These are phyloP conservation scores for Discoglossus pictus DNA, from an alignment of 2,797 vertebrate genomes.

Conservation along the genomic window DNA sequence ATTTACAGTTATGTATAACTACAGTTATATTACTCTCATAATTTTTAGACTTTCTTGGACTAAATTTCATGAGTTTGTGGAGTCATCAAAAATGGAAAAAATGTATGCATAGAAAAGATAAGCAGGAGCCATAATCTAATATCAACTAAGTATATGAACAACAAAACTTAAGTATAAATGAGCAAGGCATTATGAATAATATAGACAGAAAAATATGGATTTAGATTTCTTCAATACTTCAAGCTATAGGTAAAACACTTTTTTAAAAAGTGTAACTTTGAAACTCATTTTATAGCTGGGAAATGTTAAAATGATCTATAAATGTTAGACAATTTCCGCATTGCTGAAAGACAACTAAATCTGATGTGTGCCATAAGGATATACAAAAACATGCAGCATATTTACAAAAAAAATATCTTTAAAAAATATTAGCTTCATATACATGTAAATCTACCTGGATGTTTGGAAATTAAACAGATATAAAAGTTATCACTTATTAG, in stretches of 20 bases:
- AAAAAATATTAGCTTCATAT: slow-evolving; percentile 83
- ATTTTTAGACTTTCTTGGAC: slow-evolving; percentile 30
- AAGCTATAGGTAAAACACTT: neutral
- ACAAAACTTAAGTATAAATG: neutral
- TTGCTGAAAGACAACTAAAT: slow-evolving; percentile 69
- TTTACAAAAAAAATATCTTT: slow-evolving; percentile 75
- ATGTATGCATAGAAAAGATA: slow-evolving; percentile 41
- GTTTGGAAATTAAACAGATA: slow-evolving; percentile 77
- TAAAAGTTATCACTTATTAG: slow-evolving; percentile 74
- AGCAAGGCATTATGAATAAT: neutral
- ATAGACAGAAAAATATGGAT: slow-evolving; percentile 6
- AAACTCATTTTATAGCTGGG: neutral
- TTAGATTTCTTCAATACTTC: too few species aligned
- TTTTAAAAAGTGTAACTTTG: slow-evolving; percentile 1
- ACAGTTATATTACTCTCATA: slow-evolving; percentile 16
- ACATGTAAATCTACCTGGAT: slow-evolving; percentile 79
- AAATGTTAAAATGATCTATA: neutral
- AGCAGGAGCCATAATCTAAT: slow-evolving; percentile 1
- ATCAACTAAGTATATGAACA: neutral
- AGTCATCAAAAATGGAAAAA: slow-evolving; percentile 9
- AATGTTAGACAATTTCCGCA: slow-evolving; percentile 55
- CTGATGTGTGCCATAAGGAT: slow-evolving; percentile 67
- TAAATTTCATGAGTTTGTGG: slow-evolving; percentile 3
- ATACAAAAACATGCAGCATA: slow-evolving; percentile 80
- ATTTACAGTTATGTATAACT: slow-evolving; percentile 19